Evolutionary conservation across 2,797 vertebrate genomes (phyloP).

Genomic region (Alosa sapidissima): DNA sequence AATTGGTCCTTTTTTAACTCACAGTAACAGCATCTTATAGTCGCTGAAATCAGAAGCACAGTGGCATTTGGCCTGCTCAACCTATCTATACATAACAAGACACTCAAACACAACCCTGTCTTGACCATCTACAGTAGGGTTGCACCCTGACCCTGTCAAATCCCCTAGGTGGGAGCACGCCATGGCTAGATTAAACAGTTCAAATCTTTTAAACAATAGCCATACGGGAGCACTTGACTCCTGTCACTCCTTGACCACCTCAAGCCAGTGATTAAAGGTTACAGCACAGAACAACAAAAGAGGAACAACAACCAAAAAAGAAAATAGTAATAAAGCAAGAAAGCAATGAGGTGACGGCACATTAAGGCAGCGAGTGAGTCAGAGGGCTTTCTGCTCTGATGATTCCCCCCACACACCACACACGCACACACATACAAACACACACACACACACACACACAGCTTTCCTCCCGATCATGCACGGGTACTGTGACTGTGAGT

Average conservation of each 20-base stretch:
- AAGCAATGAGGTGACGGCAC: not conserved
- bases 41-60: not conserved
- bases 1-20: not conserved
- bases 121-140: conserved; percentile 2
- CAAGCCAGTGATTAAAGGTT: not conserved
- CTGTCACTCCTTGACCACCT: not conserved
- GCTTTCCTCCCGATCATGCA: not conserved
- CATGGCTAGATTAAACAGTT: not conserved
- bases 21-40: not conserved
- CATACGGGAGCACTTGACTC: not conserved
- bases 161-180: not conserved
- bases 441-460: not conserved
- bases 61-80: not conserved
- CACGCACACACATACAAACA: not conserved
- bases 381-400: conserved; percentile 33
- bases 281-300: not conserved
- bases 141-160: not conserved
- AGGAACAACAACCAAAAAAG: not conserved
- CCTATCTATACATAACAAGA: not conserved
- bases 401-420: conserved; percentile 11
- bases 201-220: not conserved
- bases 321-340: not conserved
- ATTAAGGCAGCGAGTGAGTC: conserved; percentile 45
- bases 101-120: not conserved
- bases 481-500: not conserved